Base-by-base conservation (phyloP, 2,113 vertebrate genomes). In the Pomatorhinus ruficollis region DNA sequence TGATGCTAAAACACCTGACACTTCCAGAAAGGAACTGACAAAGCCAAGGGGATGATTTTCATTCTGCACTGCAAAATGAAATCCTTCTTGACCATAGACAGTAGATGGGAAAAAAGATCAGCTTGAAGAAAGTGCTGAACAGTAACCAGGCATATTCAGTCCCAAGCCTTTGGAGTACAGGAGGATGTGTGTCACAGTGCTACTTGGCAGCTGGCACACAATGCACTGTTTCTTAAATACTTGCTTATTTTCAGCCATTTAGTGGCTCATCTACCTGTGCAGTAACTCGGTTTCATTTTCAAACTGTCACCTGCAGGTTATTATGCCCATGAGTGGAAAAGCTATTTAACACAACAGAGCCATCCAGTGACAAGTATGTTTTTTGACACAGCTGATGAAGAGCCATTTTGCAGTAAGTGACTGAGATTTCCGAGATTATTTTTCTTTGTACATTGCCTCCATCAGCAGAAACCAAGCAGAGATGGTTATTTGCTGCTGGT, bases 351-450 rank as follows among this genome's bases (percentile, higher is more conserved):
- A 96, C 97, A 84, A 97, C 98, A 95, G 95, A 95, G 95, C 59
- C 97, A 96, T 83, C 97, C 97, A 24, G 93, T 71, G 96, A 98
- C 97, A 31, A 98, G 97, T 84, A 98, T 98, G 12, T 99, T 98
- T 98, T 99, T 99, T 84, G 99, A 99, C 87, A 99, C 99, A 47
- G 98, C 98, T 0, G 95, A 98, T 18, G 53, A 98, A 45, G 96
- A 98, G 37, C 99, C 99, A 11, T 99, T 98, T 95, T 99, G 98
- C 86, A 98, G 99, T 99, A 93, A 99, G 99, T 98, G 80, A 47
- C 91, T 83, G n/a, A 70, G 57, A 52, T 76, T 69, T 30, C 64
- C 3, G 10, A 59, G 53, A 40, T 40, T 0, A 20, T 66, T 91
- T 94, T 71, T 31, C 60, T 64, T 16, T 85, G 47, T 53, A 18